phyloP scores from a whole-genome alignment of 2,888 invertebrate genomes.

The Eupithecia abbreviata region DNA sequence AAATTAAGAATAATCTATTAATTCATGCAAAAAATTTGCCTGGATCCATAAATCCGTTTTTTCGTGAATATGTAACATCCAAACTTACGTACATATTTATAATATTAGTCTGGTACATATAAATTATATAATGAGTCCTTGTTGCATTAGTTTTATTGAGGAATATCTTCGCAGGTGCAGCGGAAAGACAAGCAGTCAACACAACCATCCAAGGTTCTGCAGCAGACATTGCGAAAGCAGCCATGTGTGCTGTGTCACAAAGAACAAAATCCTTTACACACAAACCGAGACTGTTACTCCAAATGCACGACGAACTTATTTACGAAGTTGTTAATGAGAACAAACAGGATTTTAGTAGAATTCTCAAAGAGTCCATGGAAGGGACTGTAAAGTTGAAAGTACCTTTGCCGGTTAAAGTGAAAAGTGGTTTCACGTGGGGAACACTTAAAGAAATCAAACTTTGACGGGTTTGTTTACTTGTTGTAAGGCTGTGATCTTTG shows the following conservation, averaged over 20 bases:
- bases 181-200: slow-evolving; percentile 98
- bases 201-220: slow-evolving; percentile 98
- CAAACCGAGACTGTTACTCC: slow-evolving; percentile 89
- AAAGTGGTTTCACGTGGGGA: slow-evolving; percentile 93
- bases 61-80: background rate
- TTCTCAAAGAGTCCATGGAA: slow-evolving; percentile 92
- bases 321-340: slow-evolving; percentile 90
- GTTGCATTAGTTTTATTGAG: background rate
- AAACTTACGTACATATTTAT: background rate
- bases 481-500: slow-evolving; percentile 17
- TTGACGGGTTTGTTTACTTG: slow-evolving; percentile 31
- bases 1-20: too few species aligned
- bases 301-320: slow-evolving; percentile 98
- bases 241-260: slow-evolving; percentile 91
- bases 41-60: background rate
- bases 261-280: slow-evolving; percentile 60
- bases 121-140: background rate
- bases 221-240: slow-evolving; percentile 96
- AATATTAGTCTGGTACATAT: background rate
- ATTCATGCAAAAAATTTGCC: too few species aligned
- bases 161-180: slow-evolving; percentile 84
- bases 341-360: slow-evolving; percentile 76
- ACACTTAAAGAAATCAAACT: slow-evolving; percentile 59
- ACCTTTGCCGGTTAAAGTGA: slow-evolving; percentile 94
- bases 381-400: slow-evolving; percentile 88